These are phyloP conservation scores for Poecilobothrus nobilitatus DNA, from an alignment of 2,888 invertebrate genomes.

Conservation along the genomic window DNA sequence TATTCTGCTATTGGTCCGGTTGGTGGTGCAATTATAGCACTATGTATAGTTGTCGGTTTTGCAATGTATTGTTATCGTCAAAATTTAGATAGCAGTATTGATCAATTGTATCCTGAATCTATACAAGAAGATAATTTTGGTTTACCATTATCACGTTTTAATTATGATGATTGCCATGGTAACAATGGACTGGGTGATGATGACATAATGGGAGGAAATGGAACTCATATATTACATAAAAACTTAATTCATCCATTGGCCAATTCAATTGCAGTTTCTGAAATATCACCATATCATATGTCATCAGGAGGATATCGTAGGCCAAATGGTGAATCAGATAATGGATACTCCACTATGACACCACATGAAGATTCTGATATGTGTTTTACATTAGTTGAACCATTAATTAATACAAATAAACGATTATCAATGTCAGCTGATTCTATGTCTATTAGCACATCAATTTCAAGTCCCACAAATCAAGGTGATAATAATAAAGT, in stretches of 20 bases:
- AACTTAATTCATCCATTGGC: slow-evolving; percentile 55
- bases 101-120: slow-evolving; percentile 48
- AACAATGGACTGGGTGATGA: slow-evolving; percentile 44
- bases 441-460: slow-evolving; percentile 50
- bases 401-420: slow-evolving; percentile 49
- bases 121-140: slow-evolving; percentile 49
- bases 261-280: slow-evolving; percentile 54
- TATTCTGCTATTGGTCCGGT: slow-evolving; percentile 79
- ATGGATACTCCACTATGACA: slow-evolving; percentile 91
- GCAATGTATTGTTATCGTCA: slow-evolving; percentile 78
- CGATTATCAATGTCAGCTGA: slow-evolving; percentile 50
- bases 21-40: slow-evolving; percentile 74
- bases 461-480: slow-evolving; percentile 44
- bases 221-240: slow-evolving; percentile 37
- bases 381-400: slow-evolving; percentile 62
- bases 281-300: slow-evolving; percentile 78
- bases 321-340: slow-evolving; percentile 65
- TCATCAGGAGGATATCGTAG: slow-evolving; percentile 63
- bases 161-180: slow-evolving; percentile 53
- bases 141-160: slow-evolving; percentile 64
- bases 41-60: slow-evolving; percentile 70
- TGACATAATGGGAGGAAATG: slow-evolving; percentile 47
- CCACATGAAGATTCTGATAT: slow-evolving; percentile 84
- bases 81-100: slow-evolving; percentile 44
- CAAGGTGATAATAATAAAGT: slow-evolving; percentile 23